Conservation (phyloP, 1,140 invertebrate species). For the Drosophila trapezifrons region DNA sequence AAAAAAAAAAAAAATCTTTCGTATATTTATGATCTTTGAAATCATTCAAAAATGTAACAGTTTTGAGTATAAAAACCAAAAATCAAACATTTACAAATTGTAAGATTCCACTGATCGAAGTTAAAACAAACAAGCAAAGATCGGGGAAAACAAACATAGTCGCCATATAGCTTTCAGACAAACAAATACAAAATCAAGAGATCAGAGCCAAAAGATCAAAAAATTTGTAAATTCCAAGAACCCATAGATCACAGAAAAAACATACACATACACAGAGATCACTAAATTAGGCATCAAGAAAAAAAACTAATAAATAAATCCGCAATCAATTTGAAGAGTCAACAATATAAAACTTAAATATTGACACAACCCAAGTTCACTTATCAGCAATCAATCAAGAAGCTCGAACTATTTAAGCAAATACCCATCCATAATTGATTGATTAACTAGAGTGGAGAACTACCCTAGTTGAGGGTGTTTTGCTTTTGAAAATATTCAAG, state of each 20-base stretch:
- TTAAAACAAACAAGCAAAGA: constrained; percentile 1
- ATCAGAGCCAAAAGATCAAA: constrained; percentile 3
- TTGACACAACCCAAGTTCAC: constrained; percentile 21
- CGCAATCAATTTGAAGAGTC: constrained; percentile 16
- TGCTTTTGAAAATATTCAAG: no score
- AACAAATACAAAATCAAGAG: constrained; percentile 6
- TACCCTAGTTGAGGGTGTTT: constrained; percentile 7
- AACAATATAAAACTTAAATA: constrained; percentile 15
- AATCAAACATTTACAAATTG: background rate
- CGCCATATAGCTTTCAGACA: background rate
- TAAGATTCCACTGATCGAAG: background rate
- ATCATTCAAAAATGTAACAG: background rate
- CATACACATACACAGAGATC: background rate
- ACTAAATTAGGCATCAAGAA: constrained; percentile 5
- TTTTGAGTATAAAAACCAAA: background rate
- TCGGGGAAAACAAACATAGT: constrained; percentile 1
- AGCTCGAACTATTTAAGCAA: constrained; percentile 33
- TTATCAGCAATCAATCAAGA: constrained; percentile 38
- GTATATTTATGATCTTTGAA: no score
- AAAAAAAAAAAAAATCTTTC: no score
- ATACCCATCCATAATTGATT: constrained; percentile 29
- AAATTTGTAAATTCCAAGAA: constrained; percentile 18
- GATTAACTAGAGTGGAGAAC: constrained; percentile 21
- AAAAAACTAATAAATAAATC: background rate
- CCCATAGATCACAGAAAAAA: constrained; percentile 14